Conservation (phyloP, 2,888 invertebrate species). For the Euzetes globulus region DNA sequence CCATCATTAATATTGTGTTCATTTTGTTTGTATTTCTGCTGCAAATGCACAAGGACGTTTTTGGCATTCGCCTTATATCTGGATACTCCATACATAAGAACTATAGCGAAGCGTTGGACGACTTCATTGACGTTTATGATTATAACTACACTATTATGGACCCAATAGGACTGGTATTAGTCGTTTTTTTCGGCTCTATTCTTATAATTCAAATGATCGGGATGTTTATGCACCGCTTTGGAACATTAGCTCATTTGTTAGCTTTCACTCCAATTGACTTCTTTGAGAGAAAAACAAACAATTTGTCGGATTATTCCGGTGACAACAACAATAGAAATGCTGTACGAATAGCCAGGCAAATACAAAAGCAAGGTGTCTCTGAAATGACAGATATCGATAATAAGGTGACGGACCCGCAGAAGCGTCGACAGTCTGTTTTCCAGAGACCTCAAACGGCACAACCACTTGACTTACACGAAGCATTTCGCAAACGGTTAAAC, state of each 20-base stretch:
- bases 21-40: conserved; percentile 96
- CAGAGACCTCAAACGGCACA: not conserved
- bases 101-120: not conserved
- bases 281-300: conserved; percentile 52
- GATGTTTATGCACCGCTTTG: conserved; percentile 97
- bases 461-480: not conserved
- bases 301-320: not conserved
- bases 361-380: not conserved
- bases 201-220: conserved; percentile 90
- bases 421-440: not conserved
- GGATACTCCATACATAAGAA: not conserved
- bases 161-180: conserved; percentile 68
- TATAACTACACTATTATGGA: conserved; percentile 44
- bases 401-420: not conserved
- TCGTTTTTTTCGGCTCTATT: conserved; percentile 93
- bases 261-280: conserved; percentile 85
- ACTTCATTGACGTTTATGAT: not conserved
- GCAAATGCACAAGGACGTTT: conserved; percentile 72
- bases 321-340: not conserved
- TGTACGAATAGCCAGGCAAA: not conserved
- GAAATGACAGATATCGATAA: not conserved
- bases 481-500: not conserved
- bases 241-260: conserved; percentile 89
- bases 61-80: conserved; percentile 2
- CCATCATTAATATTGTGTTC: conserved; percentile 97